Percentiles rank a stretch among this genome's conserved stretches.
Conservation (phyloP, 1,140 invertebrate species). For the Heliconius himera region DNA sequence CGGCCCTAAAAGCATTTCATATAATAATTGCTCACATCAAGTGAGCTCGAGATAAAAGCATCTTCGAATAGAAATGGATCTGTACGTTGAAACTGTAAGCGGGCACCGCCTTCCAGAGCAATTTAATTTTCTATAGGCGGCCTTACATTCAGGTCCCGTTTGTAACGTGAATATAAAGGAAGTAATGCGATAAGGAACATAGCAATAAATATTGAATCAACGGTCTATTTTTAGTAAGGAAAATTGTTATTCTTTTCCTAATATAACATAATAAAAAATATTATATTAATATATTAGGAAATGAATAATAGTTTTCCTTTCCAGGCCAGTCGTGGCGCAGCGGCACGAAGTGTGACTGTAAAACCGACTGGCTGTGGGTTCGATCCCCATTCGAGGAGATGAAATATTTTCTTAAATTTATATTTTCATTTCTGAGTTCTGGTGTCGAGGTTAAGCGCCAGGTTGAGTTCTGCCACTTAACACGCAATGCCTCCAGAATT, state of each 20-base stretch:
- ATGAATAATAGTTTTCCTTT: no score
- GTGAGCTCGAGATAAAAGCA: slow-evolving; percentile 42
- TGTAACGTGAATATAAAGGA: slow-evolving; percentile 32
- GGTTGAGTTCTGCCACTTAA: no score
- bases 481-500: no score
- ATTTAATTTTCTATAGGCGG: slow-evolving; percentile 37
- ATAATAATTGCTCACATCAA: slow-evolving; percentile 42
- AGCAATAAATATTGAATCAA: slow-evolving; percentile 9
- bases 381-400: no score
- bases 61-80: slow-evolving; percentile 39
- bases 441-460: no score
- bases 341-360: no score
- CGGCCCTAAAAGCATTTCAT: slow-evolving; percentile 35
- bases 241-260: background rate
- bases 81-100: slow-evolving; percentile 33
- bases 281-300: no score
- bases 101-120: slow-evolving; percentile 30
- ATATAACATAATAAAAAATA: background rate
- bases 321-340: no score
- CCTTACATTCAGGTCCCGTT: slow-evolving; percentile 15
- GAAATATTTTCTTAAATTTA: no score
- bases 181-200: slow-evolving; percentile 19
- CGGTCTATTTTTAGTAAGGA: background rate
- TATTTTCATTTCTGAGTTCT: no score
- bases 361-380: no score